A percentile compares a stretch with the other conserved stretches of the same genome.
phyloP scores from a whole-genome alignment of 2,113 vertebrate species.

The Ellobius talpinus region DNA sequence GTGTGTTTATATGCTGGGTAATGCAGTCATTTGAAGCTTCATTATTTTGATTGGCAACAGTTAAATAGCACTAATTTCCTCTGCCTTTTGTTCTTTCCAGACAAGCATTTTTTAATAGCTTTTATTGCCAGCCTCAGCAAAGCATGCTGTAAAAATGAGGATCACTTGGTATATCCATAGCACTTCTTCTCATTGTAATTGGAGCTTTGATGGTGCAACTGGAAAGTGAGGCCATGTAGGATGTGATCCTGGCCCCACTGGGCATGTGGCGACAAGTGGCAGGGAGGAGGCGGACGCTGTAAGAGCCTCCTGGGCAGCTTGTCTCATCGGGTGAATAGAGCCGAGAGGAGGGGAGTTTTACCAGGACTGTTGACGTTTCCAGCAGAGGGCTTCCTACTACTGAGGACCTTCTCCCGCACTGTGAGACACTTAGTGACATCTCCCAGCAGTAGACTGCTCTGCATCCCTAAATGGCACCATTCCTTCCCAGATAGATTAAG shows the following conservation, averaged over 20 bases:
- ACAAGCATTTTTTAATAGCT: conserved; percentile 33
- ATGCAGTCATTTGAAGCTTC: conserved; percentile 65
- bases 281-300: background rate
- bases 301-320: background rate
- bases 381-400: background rate
- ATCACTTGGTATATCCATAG: conserved; percentile 43
- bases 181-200: background rate
- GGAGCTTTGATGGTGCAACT: conserved; percentile 19
- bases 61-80: conserved; percentile 68
- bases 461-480: background rate
- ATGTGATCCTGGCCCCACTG: background rate
- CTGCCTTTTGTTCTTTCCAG: conserved; percentile 60
- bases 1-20: conserved; percentile 50
- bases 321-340: background rate
- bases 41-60: conserved; percentile 65
- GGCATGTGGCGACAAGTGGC: conserved; percentile 10
- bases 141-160: conserved; percentile 52
- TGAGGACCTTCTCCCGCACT: background rate
- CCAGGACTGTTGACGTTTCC: background rate
- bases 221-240: background rate
- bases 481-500: background rate
- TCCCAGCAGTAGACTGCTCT: background rate
- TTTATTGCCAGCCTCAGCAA: conserved; percentile 37
- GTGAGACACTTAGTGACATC: background rate
- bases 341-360: background rate